phyloP scores from a whole-genome alignment of 2,888 invertebrate genomes.

The Mellilla xanthometata region DNA sequence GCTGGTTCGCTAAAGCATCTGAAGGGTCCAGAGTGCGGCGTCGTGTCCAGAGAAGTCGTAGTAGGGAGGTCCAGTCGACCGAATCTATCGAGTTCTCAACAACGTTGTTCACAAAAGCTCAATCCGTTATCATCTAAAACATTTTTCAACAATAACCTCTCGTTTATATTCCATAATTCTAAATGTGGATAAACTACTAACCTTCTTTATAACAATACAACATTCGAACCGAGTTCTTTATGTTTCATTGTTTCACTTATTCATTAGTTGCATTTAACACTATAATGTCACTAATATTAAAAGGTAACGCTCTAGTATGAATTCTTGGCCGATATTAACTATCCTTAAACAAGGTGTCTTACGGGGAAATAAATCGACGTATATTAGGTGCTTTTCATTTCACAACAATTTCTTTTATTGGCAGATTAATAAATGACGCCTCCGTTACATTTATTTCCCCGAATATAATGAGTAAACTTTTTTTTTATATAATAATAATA shows the following conservation, averaged over 20 bases:
- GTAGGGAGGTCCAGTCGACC: conserved; percentile 25
- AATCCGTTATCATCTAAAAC: conserved; percentile 79
- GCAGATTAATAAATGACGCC: conserved; percentile 21
- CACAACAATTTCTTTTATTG: conserved; percentile 33
- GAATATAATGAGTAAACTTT: conserved; percentile 35
- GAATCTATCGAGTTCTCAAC: conserved; percentile 59
- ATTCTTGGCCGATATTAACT: conserved; percentile 54
- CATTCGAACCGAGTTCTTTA: conserved; percentile 70
- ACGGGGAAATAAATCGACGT: conserved; percentile 17
- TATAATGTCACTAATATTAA: conserved; percentile 81
- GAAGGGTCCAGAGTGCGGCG: too few relatives aligned
- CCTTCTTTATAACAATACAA: conserved; percentile 78
- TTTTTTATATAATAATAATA: conserved; percentile 3
- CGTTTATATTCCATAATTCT: conserved; percentile 69
- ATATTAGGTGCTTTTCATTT: conserved; percentile 21
- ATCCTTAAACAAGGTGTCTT: conserved; percentile 38
- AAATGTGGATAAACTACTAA: conserved; percentile 80
- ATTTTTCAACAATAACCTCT: conserved; percentile 80
- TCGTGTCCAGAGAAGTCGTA: background rate
- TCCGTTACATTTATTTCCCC: conserved; percentile 31
- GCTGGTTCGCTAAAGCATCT: too few relatives aligned
- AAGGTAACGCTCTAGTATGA: conserved; percentile 67
- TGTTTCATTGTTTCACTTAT: conserved; percentile 57
- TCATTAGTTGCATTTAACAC: conserved; percentile 69
- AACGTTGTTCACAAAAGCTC: conserved; percentile 76